A percentile compares a stretch with the other conserved stretches of the same genome.
Evolutionary conservation across 2,888 invertebrate genomes (phyloP).

Genomic region (Nomada fucata): DNA sequence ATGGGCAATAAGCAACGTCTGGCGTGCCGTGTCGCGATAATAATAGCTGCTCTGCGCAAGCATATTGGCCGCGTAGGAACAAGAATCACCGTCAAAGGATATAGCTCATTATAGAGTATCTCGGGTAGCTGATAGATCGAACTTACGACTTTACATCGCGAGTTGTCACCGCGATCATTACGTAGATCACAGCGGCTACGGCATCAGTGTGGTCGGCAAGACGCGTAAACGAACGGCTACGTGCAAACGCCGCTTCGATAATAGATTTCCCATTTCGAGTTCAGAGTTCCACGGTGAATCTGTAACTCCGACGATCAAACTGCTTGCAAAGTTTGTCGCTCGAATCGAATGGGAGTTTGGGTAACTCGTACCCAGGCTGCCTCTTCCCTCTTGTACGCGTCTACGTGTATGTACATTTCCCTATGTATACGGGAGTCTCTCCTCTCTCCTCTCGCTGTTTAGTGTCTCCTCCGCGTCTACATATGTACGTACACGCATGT

Average conservation of each 20-base stretch:
- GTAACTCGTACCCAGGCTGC: conserved; percentile 72
- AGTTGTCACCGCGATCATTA: conserved; percentile 27
- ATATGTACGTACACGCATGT: background rate
- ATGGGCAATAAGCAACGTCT: background rate
- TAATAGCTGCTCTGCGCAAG: too few relatives aligned
- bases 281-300: conserved; percentile 75
- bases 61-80: too few relatives aligned
- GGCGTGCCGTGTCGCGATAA: conserved; percentile 15
- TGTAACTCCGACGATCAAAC: conserved; percentile 77
- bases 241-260: conserved; percentile 73
- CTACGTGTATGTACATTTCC: conserved; percentile 29
- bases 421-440: conserved; percentile 7
- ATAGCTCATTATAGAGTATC: too few relatives aligned
- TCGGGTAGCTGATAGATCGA: background rate
- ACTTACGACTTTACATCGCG: conserved; percentile 16
- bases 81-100: too few relatives aligned
- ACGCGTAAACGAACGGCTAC: conserved; percentile 74
- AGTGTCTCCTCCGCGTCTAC: background rate
- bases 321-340: conserved; percentile 78
- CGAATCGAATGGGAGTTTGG: conserved; percentile 78
- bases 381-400: conserved; percentile 61
- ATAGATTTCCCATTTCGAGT: conserved; percentile 75
- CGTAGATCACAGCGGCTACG: conserved; percentile 54
- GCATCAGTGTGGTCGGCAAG: conserved; percentile 51
- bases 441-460: conserved; percentile 7